Evolutionary conservation across 2,797 vertebrate genomes (phyloP).

Genomic region (Chiloscyllium punctatum): DNA sequence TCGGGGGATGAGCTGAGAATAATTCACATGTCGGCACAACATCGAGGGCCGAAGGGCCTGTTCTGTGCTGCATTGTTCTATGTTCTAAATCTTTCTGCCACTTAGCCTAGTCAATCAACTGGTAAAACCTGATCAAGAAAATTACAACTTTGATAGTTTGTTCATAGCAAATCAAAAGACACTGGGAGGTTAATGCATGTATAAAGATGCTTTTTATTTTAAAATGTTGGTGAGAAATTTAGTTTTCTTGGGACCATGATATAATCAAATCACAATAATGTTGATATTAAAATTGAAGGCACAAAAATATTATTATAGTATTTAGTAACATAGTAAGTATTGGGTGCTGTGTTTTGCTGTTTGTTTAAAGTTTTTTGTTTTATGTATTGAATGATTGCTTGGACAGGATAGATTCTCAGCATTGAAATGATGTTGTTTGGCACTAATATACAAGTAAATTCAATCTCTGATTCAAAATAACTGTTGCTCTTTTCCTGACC

Average conservation of each 20-base stretch:
- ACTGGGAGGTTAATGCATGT: not conserved
- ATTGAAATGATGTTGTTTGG: not conserved
- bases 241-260: not conserved
- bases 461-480: not conserved
- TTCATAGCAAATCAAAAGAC: not conserved
- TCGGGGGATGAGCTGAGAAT: too few species aligned
- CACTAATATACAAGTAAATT: not conserved
- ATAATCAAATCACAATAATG: not conserved
- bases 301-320: not conserved
- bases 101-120: not conserved
- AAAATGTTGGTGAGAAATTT: not conserved
- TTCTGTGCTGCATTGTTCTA: too few species aligned
- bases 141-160: not conserved
- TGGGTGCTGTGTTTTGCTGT: not conserved
- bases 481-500: slow-evolving; percentile 33
- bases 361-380: slow-evolving; percentile 36
- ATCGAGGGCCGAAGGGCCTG: too few species aligned
- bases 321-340: not conserved
- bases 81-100: too few species aligned
- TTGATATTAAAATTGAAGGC: not conserved
- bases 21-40: too few species aligned
- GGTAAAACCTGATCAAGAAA: not conserved
- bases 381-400: not conserved
- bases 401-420: not conserved
- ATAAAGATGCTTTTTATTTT: not conserved